Evolutionary conservation across 1,140 invertebrate species (phyloP), one percentile per base, ranked within the genome.

Genomic region (Drosophila orosa): DNA sequence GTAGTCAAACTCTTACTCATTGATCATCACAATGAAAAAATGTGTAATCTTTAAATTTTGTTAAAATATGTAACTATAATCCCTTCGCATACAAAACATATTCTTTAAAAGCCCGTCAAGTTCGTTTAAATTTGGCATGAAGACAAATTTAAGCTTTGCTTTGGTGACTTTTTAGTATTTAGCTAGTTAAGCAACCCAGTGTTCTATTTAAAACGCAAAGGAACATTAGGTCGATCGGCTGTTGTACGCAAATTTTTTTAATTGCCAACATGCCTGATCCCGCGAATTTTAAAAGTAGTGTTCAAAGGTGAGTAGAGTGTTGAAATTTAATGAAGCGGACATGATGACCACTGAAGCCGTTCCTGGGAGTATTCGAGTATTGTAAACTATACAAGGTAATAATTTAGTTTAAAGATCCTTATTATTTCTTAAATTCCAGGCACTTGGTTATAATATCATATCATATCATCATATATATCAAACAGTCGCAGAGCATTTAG

Each of bases 221-320:
- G 80, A 84, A 63, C 67, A 80, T 48, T 31, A 48, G 84, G 67
- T 19, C n/a, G 84, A 69, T 77, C 59, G 60, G 60, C 66, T 61
- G 58, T 39, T 63, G 15, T 1, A 40, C 22, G 73, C 71, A 17
- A 27, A 33, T 45, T 50, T 35, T 6, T 37, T 27, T 27, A 37
- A 24, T 55, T 69, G 80, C 54, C 24, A 12, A 37, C 42, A 25
- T 31, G 24, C 47, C 58, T 37, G 63, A 60, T 83, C 72, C 10
- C 83, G 83, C 79, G 83, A 7, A 48, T 29, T 75, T 25, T n/a
- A n/a, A n/a, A 17, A 37, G 25, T 47, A 22, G 47, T 33, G 31
- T 56, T 17, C 19, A 45, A 48, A 12, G 83, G 83, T 86, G 44
- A 86, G 84, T 86, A 86, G 83, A 86, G 83, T 86, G 83, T 47